phyloP scores from a whole-genome alignment of 1,140 invertebrate species.

The Lucilia cuprina region DNA sequence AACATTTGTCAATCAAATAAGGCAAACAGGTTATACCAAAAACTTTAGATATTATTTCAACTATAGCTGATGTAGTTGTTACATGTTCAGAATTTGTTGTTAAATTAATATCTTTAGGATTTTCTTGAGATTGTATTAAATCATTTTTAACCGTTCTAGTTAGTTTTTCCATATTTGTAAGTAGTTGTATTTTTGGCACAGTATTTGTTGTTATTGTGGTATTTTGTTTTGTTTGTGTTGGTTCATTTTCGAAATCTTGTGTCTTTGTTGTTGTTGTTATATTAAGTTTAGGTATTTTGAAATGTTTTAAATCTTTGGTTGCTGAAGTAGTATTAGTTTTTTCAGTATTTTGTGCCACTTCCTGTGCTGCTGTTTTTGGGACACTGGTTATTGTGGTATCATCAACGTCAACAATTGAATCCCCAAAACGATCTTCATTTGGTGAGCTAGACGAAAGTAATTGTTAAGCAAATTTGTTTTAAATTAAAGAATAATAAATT shows the following conservation, averaged over 20 bases:
- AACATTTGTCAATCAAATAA: neutral
- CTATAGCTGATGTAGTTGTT: neutral
- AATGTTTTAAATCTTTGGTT: neutral
- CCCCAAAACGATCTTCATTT: conserved; percentile 11
- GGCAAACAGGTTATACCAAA: conserved; percentile 17
- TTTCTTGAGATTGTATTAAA: neutral
- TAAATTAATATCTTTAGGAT: neutral
- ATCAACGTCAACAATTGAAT: neutral
- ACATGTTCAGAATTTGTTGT: neutral
- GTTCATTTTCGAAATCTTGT: neutral
- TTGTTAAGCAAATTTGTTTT: too few relatives aligned
- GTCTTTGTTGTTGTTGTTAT: neutral
- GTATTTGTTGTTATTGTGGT: neutral
- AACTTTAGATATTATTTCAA: neutral
- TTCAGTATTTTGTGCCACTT: neutral
- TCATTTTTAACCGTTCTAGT: neutral
- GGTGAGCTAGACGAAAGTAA: neutral
- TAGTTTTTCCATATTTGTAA: neutral
- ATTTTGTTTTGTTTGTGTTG: neutral
- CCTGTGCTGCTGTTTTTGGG: neutral
- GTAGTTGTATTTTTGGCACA: neutral
- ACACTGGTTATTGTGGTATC: neutral
- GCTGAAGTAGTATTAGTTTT: neutral
- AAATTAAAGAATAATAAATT: too few relatives aligned
- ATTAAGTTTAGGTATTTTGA: conserved; percentile 28